phyloP scores from a whole-genome alignment of 2,113 vertebrate genomes.

The Tragelaphus strepsiceros region DNA sequence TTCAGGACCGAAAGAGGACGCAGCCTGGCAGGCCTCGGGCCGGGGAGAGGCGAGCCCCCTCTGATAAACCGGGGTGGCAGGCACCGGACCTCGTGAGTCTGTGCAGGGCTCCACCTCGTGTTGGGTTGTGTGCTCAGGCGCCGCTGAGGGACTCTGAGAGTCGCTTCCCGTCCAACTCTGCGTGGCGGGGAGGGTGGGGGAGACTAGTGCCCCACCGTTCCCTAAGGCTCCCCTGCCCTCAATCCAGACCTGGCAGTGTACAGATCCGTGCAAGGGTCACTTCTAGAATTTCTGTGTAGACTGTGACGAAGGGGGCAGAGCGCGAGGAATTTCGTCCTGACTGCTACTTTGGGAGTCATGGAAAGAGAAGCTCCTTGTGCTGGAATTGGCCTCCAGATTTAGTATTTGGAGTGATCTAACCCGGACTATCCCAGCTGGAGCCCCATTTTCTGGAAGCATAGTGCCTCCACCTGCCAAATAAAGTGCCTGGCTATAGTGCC shows the following conservation, averaged over 20 bases:
- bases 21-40: neutral
- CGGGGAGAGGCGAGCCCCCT: neutral
- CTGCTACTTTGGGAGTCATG: neutral
- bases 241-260: neutral
- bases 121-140: neutral
- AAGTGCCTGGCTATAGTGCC: neutral
- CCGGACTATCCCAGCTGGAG: neutral
- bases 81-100: neutral
- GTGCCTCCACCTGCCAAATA: neutral
- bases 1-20: neutral
- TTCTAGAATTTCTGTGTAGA: neutral
- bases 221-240: neutral
- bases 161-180: neutral
- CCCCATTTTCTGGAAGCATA: neutral
- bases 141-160: neutral
- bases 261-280: neutral
- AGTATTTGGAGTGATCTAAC: neutral
- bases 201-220: neutral
- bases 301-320: neutral
- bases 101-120: constrained; percentile 1
- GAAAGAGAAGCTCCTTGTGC: neutral
- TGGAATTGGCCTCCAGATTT: neutral
- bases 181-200: neutral
- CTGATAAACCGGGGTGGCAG: neutral
- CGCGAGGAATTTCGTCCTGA: neutral